A percentile compares a stretch with the other conserved stretches of the same genome.
These are phyloP conservation scores for Argyra leucocephala DNA, from an alignment of 2,888 invertebrate genomes.

Conservation along the genomic window DNA sequence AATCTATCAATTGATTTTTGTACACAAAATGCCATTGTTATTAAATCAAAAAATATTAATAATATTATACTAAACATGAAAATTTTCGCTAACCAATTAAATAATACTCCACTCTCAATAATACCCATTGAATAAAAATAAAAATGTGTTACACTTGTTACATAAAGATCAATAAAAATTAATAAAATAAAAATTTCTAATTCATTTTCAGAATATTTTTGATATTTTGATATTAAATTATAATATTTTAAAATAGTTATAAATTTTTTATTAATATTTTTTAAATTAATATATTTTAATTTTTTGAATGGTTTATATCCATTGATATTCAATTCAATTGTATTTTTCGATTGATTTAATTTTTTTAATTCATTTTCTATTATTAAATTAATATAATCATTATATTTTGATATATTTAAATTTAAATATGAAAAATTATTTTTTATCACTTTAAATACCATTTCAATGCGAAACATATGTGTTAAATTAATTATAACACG, in stretches of 20 bases:
- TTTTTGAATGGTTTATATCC: not conserved
- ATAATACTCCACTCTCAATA: too few relatives aligned
- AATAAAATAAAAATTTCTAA: not conserved
- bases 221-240: not conserved
- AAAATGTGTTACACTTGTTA: not conserved
- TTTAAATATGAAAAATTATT: not conserved
- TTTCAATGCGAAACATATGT: not conserved
- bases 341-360: not conserved
- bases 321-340: not conserved
- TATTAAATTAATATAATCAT: not conserved
- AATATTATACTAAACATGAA: not conserved
- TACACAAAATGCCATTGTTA: not conserved
- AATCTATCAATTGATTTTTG: not conserved
- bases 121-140: not conserved
- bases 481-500: not conserved
- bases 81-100: not conserved
- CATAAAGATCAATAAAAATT: not conserved
- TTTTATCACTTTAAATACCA: not conserved
- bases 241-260: not conserved
- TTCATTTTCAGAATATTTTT: not conserved
- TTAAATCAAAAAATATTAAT: not conserved
- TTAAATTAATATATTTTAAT: not conserved
- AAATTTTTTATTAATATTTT: not conserved
- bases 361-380: not conserved
- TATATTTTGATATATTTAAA: not conserved